phyloP scores from a whole-genome alignment of 1,140 invertebrate species.

The Trichonephila inaurata region DNA sequence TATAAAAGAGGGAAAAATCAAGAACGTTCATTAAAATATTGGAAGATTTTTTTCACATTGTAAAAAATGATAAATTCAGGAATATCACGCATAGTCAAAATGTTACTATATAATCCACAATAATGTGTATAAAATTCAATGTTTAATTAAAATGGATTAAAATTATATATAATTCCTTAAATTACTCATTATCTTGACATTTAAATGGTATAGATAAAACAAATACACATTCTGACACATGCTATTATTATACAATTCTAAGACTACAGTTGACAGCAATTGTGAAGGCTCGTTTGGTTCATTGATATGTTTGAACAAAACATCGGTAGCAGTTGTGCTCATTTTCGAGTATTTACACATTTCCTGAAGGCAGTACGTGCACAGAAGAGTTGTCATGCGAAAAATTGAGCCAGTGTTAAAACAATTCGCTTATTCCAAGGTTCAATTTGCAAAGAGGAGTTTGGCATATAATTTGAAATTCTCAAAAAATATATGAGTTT shows the following conservation, averaged over 20 bases:
- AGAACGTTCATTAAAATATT: too few relatives aligned
- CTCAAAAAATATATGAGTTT: too few relatives aligned
- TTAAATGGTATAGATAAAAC: not conserved
- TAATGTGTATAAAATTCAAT: too few relatives aligned
- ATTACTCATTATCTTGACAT: not conserved
- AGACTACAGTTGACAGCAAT: not conserved
- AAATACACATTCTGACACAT: not conserved
- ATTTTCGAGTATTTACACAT: not conserved
- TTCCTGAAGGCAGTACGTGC: not conserved
- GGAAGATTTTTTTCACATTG: too few relatives aligned
- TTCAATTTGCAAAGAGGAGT: not conserved
- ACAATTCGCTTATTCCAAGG: constrained; percentile 5
- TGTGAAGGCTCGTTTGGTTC: constrained; percentile 57
- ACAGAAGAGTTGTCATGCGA: not conserved
- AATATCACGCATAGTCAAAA: too few relatives aligned
- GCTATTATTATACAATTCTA: constrained; percentile 2
- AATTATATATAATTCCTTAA: too few relatives aligned
- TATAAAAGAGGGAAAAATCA: too few relatives aligned
- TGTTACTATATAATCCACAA: too few relatives aligned
- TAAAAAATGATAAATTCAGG: too few relatives aligned
- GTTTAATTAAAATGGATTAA: too few relatives aligned
- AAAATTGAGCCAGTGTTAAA: not conserved
- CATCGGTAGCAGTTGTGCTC: constrained; percentile 39
- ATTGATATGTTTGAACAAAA: constrained; percentile 66
- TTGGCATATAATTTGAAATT: not conserved